These are phyloP conservation scores for Troides oblongomaculatus DNA, from an alignment of 2,888 invertebrate genomes.

Conservation along the genomic window DNA sequence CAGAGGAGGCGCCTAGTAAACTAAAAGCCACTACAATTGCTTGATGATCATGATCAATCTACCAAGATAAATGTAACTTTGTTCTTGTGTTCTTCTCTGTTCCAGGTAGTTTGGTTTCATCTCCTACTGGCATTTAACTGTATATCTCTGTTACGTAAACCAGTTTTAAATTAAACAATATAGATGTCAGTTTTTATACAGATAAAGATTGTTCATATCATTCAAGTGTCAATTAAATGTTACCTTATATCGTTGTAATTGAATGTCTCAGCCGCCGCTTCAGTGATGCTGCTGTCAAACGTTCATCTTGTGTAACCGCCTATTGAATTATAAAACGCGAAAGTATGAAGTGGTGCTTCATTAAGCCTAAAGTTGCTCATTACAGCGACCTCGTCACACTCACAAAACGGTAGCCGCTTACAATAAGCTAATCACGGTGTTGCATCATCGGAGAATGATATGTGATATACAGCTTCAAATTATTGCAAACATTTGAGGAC, in stretches of 20 bases:
- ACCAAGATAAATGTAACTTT: too few relatives aligned
- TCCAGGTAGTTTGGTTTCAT: too few relatives aligned
- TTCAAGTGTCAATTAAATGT: neutral
- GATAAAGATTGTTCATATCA: neutral
- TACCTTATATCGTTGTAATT: constrained; percentile 35
- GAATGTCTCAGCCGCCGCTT: constrained; percentile 36
- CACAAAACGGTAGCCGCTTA: constrained; percentile 67
- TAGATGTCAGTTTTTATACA: neutral
- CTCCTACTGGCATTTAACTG: too few relatives aligned
- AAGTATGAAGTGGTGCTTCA: constrained; percentile 45
- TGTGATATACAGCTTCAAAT: constrained; percentile 42
- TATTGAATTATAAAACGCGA: constrained; percentile 32
- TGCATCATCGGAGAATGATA: constrained; percentile 48
- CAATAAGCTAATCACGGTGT: constrained; percentile 72
- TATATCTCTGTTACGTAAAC: too few relatives aligned
- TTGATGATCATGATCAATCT: too few relatives aligned
- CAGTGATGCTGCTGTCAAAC: constrained; percentile 44
- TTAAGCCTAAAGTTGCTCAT: constrained; percentile 60
- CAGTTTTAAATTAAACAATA: too few relatives aligned
- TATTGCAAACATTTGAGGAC: constrained; percentile 22
- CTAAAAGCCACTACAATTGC: too few relatives aligned
- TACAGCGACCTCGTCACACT: constrained; percentile 63
- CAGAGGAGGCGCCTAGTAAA: too few relatives aligned
- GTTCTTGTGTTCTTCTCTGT: too few relatives aligned
- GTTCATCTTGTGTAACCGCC: constrained; percentile 40